Evolutionary conservation across 2,113 vertebrate genomes (phyloP).

Genomic region (Aptenodytes forsteri): DNA sequence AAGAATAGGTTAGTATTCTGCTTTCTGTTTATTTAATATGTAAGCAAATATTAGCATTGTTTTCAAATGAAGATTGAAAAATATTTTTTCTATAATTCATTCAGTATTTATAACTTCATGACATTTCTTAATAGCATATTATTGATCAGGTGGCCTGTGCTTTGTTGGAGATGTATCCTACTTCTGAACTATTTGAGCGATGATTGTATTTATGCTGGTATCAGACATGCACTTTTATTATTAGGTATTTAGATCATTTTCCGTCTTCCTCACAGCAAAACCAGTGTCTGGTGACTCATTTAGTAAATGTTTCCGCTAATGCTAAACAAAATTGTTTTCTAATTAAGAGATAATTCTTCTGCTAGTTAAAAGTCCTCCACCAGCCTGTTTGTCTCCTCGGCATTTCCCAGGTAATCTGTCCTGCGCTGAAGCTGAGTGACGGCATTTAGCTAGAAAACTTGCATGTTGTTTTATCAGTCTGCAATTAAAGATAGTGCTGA

Average conservation of each 20-base stretch:
- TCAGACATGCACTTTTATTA: neutral
- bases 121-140: slow-evolving; percentile 42
- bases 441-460: neutral
- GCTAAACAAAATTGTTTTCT: neutral
- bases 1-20: neutral
- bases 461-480: neutral
- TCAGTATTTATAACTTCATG: slow-evolving; percentile 53
- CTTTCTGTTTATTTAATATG: slow-evolving; percentile 7
- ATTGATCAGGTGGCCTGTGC: slow-evolving; percentile 9
- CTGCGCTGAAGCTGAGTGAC: neutral
- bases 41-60: neutral
- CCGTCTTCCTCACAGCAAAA: neutral
- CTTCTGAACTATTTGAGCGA: neutral
- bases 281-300: neutral
- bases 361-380: neutral
- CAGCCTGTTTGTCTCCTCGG: neutral
- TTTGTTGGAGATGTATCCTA: slow-evolving; percentile 5
- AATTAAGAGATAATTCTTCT: slow-evolving; percentile 16
- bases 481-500: slow-evolving; percentile 13
- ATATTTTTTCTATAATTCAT: neutral
- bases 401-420: neutral
- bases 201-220: neutral
- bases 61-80: neutral
- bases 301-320: neutral
- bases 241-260: neutral